These are phyloP conservation scores for Azorinus chamasolen DNA, from an alignment of 2,888 invertebrate genomes.

Conservation along the genomic window DNA sequence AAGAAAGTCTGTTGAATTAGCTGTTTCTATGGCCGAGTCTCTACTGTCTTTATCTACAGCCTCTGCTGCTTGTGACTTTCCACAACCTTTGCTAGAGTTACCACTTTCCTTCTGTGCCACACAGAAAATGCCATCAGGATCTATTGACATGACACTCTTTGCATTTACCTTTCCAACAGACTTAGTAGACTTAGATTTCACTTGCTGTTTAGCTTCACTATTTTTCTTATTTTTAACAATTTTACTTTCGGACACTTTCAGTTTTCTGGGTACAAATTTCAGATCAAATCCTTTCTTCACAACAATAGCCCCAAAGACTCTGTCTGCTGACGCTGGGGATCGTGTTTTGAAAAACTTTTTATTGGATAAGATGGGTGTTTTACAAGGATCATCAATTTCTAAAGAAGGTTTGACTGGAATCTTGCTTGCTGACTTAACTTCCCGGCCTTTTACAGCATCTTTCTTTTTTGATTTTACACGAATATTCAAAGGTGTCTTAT, in stretches of 20 bases:
- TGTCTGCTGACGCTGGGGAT: constrained; percentile 68
- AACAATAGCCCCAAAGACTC: constrained; percentile 65
- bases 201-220: not conserved
- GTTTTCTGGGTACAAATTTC: constrained; percentile 70
- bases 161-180: no score
- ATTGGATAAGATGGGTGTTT: constrained; percentile 41
- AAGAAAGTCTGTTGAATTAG: constrained; percentile 39
- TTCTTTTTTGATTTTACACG: constrained; percentile 19
- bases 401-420: constrained; percentile 2
- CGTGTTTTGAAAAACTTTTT: constrained; percentile 76
- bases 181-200: no score
- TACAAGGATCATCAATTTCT: constrained; percentile 1
- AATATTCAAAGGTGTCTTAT: constrained; percentile 41
- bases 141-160: no score
- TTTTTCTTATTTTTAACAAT: constrained; percentile 3
- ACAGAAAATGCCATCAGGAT: no score
- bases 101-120: no score
- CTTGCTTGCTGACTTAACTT: constrained; percentile 28
- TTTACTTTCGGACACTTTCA: not conserved
- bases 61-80: no score
- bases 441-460: constrained; percentile 11
- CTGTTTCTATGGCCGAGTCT: constrained; percentile 44
- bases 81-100: no score
- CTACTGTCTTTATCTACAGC: not conserved
- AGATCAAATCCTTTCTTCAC: constrained; percentile 75